Percentiles rank a stretch among this genome's conserved stretches.
Evolutionary conservation across 2,888 invertebrate genomes (phyloP).

Genomic region (Tetramorium bicarinatum): DNA sequence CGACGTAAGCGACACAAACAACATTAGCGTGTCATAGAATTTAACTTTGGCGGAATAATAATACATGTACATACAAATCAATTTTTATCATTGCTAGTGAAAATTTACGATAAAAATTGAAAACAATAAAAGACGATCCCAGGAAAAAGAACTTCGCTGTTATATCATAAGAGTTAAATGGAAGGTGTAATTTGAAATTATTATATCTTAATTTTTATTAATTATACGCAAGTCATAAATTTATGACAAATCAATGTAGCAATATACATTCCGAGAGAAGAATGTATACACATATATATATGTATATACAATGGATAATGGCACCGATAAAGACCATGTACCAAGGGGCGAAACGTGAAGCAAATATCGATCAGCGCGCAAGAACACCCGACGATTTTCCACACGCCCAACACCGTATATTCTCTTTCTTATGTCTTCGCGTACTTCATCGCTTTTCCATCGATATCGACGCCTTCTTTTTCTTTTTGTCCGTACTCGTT

Average conservation of each 20-base stretch:
- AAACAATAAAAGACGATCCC: neutral
- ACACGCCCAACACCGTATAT: conserved; percentile 46
- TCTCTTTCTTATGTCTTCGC: conserved; percentile 47
- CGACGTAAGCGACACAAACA: neutral
- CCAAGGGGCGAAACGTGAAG: conserved; percentile 36
- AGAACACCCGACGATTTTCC: conserved; percentile 50
- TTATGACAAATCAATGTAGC: conserved; percentile 18
- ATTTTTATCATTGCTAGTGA: neutral
- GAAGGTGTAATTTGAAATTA: neutral
- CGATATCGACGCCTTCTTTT: conserved; percentile 10
- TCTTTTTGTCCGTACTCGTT: neutral
- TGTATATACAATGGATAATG: conserved; percentile 38
- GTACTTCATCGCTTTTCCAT: conserved; percentile 56
- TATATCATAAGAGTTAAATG: neutral
- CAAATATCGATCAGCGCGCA: conserved; percentile 49
- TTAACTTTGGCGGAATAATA: neutral
- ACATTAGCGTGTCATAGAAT: neutral
- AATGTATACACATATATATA: neutral
- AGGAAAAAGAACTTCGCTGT: neutral
- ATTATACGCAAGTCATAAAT: neutral
- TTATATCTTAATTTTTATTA: neutral
- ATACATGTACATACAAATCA: neutral
- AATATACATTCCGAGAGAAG: conserved; percentile 3
- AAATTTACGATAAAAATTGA: neutral
- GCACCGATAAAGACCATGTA: conserved; percentile 40